These are phyloP conservation scores for Polypterus bichir DNA, from an alignment of 2,113 vertebrate genomes.

Conservation along the genomic window DNA sequence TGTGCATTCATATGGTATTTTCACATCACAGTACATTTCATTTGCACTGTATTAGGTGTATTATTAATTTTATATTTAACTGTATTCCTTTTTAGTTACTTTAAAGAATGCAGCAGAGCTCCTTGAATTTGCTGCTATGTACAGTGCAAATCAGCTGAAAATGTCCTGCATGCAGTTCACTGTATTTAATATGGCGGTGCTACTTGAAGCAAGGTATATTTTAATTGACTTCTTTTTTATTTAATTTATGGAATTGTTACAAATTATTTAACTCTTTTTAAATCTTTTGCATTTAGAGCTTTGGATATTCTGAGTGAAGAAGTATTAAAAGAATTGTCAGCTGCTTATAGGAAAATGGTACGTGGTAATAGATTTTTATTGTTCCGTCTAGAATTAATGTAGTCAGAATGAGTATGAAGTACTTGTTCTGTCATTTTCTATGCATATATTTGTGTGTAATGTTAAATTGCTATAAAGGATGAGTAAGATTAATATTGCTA, in stretches of 20 bases:
- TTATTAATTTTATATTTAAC: background rate
- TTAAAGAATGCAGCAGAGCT: constrained; percentile 84
- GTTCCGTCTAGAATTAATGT: no score
- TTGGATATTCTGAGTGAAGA: constrained; percentile 84
- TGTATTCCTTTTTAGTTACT: constrained; percentile 56
- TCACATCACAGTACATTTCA: no score
- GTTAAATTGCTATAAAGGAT: no score
- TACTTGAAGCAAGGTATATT: constrained; percentile 82
- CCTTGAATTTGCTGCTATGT: constrained; percentile 78
- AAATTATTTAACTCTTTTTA: constrained; percentile 1
- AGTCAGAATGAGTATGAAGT: no score
- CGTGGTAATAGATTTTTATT: constrained; percentile 21
- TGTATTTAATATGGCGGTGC: constrained; percentile 76
- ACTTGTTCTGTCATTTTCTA: no score
- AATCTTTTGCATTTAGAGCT: constrained; percentile 48
- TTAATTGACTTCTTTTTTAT: background rate
- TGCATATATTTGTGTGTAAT: no score
- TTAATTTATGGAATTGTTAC: background rate
- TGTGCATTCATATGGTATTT: no score
- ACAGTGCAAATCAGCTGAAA: constrained; percentile 85
- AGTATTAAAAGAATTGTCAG: constrained; percentile 74
- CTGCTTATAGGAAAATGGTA: constrained; percentile 80
- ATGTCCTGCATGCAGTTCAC: constrained; percentile 90
- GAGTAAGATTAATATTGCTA: no score
- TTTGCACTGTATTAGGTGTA: no score